A percentile compares a stretch with the other conserved stretches of the same genome.
These are phyloP conservation scores for Leptopilina syphax DNA, from an alignment of 2,888 invertebrate genomes.

Conservation along the genomic window DNA sequence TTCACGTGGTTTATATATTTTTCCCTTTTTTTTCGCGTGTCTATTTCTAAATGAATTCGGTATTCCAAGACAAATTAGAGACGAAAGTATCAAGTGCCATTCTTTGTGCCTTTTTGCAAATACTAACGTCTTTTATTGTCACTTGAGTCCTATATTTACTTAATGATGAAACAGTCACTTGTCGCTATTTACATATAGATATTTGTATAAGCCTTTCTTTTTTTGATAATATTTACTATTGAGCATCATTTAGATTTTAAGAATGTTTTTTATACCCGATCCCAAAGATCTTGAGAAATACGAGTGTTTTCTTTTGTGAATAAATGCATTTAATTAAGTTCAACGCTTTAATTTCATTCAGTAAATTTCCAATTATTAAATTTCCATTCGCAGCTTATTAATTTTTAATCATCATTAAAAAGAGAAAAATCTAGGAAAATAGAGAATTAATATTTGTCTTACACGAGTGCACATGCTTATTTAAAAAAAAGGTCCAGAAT, in stretches of 20 bases:
- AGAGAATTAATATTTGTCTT: background rate
- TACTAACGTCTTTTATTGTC: background rate
- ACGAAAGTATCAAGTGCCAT: slow-evolving; percentile 19
- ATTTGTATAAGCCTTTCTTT: background rate
- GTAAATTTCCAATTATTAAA: background rate
- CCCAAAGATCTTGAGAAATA: slow-evolving; percentile 67
- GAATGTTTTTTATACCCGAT: slow-evolving; percentile 60
- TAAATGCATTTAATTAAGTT: slow-evolving; percentile 64
- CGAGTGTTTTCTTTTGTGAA: slow-evolving; percentile 62
- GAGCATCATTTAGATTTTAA: slow-evolving; percentile 61
- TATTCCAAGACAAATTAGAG: slow-evolving; percentile 17
- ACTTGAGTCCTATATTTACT: slow-evolving; percentile 2
- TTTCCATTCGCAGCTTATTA: slow-evolving; percentile 36
- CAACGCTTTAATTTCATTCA: slow-evolving; percentile 40
- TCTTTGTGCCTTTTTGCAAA: slow-evolving; percentile 36
- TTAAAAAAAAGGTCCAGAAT: background rate
- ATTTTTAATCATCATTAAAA: slow-evolving; percentile 2
- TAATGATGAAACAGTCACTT: slow-evolving; percentile 5
- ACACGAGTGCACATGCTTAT: background rate
- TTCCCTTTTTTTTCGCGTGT: background rate
- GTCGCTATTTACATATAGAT: slow-evolving; percentile 13
- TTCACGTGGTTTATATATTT: slow-evolving; percentile 23
- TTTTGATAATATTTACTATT: slow-evolving; percentile 23
- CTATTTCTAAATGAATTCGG: slow-evolving; percentile 27
- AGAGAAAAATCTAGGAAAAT: background rate